These are phyloP conservation scores for Pocillopora meandrina DNA, from an alignment of 92 coral and sea anemone species.

Conservation along the genomic window DNA sequence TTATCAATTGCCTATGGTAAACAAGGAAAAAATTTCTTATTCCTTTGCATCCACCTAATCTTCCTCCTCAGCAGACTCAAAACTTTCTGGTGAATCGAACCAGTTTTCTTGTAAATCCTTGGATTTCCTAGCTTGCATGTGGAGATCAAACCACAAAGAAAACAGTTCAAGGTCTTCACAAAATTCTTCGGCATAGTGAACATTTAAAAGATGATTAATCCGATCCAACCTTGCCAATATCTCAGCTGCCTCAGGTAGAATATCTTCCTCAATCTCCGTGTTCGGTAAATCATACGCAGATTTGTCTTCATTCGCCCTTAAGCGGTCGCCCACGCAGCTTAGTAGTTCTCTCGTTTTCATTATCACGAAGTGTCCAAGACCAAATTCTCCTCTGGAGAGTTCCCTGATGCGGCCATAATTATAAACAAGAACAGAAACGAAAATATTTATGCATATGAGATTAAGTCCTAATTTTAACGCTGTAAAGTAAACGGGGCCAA, in stretches of 20 bases:
- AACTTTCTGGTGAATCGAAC: neutral
- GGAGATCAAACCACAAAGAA: constrained; percentile 17
- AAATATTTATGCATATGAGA: neutral
- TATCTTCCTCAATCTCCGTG: neutral
- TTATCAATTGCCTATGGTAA: neutral
- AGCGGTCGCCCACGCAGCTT: neutral
- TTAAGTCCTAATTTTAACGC: neutral
- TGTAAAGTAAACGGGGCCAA: constrained; percentile 10
- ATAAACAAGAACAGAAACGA: neutral
- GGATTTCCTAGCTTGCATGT: neutral
- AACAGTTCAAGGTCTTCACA: constrained; percentile 10
- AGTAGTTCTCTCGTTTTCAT: constrained; percentile 21
- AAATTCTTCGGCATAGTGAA: constrained; percentile 17
- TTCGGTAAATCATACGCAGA: neutral
- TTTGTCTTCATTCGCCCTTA: neutral
- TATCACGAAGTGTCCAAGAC: constrained; percentile 17
- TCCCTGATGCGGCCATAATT: neutral
- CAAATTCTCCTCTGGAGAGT: constrained; percentile 12
- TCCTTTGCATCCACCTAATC: too few species aligned
- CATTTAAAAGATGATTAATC: constrained; percentile 14
- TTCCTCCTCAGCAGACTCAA: too few species aligned
- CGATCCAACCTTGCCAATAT: neutral
- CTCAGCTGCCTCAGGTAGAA: neutral
- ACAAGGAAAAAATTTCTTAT: neutral
- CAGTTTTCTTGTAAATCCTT: neutral